Evolutionary conservation across 1,140 invertebrate genomes (phyloP), one percentile per base, ranked within the genome.

Genomic region (Atta cephalotes): DNA sequence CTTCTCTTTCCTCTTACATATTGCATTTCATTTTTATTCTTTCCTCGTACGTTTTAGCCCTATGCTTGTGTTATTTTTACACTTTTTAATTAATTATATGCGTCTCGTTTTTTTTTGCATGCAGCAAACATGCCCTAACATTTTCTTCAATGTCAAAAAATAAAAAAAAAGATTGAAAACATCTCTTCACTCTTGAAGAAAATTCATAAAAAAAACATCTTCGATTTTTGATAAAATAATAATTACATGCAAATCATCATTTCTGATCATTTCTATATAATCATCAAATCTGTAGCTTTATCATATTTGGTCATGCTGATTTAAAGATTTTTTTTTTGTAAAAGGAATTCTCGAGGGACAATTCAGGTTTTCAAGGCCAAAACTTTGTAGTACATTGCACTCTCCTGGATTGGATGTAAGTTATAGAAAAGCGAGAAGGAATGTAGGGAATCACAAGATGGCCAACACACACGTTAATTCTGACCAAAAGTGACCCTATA

Each of bases 401-500:
- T 39, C 7, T 35, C 6, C 35, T 7, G 35, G 35, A 1, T 7
- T 39, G 35, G 1, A 5, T 39, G 0, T 35, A 39, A 39, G 35
- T 39, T 7, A 39, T 39, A 39, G 35, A 9, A 39, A 39, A 39
- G 35, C 35, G 56, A 58, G 9, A 9, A 58, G 66, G 85, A 58
- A 51, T 71, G 35, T 72, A 70, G 79, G 62, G 7, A 45, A 10
- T 45, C 79, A 51, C 56, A 63, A 85, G 76, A 70, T 80, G 89
- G 56, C 78, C 78, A 51, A 92, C 89, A 85, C 92, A 93, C 92
- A 93, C 93, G 91, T 93, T 94, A 94, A 94, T 94, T 94, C 94
- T 91, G 88, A 89, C 92, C 93, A 94, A 92, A 58, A 94, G 92
- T 92, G 89, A 82, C 79, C 91, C 84, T 79, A 16, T 12, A 84